Evolutionary conservation across 2,797 vertebrate species (phyloP), one percentile per base, ranked within the genome.

Genomic region (Telmatherina bonti): DNA sequence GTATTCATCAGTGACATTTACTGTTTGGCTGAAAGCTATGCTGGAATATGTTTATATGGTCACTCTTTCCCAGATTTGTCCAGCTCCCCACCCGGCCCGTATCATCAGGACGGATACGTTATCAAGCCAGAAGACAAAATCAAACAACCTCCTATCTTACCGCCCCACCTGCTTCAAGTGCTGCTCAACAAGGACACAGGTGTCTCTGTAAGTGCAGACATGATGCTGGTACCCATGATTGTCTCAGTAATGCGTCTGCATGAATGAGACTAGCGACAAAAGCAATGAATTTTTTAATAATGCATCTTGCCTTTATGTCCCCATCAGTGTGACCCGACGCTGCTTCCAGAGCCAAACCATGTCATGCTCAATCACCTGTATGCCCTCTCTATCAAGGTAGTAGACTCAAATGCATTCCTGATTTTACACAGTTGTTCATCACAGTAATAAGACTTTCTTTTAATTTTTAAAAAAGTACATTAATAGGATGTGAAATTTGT

Each of bases 291-390:
- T 62, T 1, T 41, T 10, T 70, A 15, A 5, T 38, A 57, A 53
- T 10, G 13, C 13, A 10, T 29, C 22, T 13, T 64, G 20, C 41
- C 30, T 81, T 27, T 87, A 18, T 38, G 31, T 66, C 36, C 45
- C 45, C 26, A 7, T 38, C 90, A 99, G 98, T 99, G 97, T 9
- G 98, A 99, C 69, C 98, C 98, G 0, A 97, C 98, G 6, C 88
- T 99, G 26, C 96, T 99, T 31, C 98, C 98, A 0, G 97, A 99
- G 81, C 97, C 97, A 38, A 99, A 99, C 84, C 98, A 99, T 0
- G 98, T 99, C 85, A 99, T 99, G 97, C 55, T 99, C 73, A 99
- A 96, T 80, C 98, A 99, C 87, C 96, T 99, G 29, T 99, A 99
- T 0, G 98, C 98, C 0, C 96, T 99, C 33, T 99, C 97, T 60